phyloP scores from a whole-genome alignment of 1,140 invertebrate species.

The Plodia interpunctella region DNA sequence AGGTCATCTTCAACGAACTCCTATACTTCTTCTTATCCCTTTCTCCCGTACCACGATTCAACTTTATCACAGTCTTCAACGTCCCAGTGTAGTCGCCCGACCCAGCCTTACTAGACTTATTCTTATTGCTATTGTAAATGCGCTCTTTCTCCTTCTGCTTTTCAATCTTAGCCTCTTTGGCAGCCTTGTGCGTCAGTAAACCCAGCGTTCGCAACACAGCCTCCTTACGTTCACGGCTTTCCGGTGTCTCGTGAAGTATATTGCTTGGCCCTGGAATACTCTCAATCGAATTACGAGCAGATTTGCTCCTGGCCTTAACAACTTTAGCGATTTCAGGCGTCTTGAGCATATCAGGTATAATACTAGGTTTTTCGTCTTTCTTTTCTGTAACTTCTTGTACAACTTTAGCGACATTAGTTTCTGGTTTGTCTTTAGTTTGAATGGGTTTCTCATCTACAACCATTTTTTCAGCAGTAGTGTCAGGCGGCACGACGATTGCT shows the following conservation, averaged over 20 bases:
- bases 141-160: slow-evolving; percentile 79
- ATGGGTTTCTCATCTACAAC: slow-evolving; percentile 4
- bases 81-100: slow-evolving; percentile 83
- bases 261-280: slow-evolving; percentile 53
- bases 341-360: slow-evolving; percentile 3
- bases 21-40: slow-evolving; percentile 79
- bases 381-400: slow-evolving; percentile 11
- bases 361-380: slow-evolving; percentile 8
- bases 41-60: slow-evolving; percentile 72
- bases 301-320: slow-evolving; percentile 36
- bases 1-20: slow-evolving; percentile 87
- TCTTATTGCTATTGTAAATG: slow-evolving; percentile 72
- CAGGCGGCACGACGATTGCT: slow-evolving; percentile 7
- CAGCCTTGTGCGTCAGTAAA: slow-evolving; percentile 80
- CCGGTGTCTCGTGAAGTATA: slow-evolving; percentile 71
- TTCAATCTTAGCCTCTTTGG: slow-evolving; percentile 76
- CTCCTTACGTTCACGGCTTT: slow-evolving; percentile 79
- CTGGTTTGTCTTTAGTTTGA: slow-evolving; percentile 18
- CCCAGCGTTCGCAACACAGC: slow-evolving; percentile 81
- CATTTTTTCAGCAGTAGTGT: slow-evolving; percentile 10
- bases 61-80: slow-evolving; percentile 87
- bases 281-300: slow-evolving; percentile 50
- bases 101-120: slow-evolving; percentile 64
- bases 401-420: slow-evolving; percentile 15
- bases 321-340: slow-evolving; percentile 22